Base-by-base conservation (phyloP, 1,140 invertebrate species). In the Drosophila carrolli region DNA sequence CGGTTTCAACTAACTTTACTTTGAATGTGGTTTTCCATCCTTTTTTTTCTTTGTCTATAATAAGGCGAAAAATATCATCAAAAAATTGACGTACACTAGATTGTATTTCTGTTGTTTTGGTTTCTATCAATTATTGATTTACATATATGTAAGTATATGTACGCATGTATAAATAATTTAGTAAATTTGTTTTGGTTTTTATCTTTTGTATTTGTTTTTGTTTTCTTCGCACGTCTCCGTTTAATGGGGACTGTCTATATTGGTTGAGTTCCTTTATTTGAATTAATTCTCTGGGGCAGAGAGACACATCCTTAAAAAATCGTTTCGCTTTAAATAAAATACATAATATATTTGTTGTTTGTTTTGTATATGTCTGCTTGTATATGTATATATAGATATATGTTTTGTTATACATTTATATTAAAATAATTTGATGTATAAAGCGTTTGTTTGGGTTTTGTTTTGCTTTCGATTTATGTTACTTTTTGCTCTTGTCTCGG, bases 11-110 rank as follows among this genome's bases (percentile, higher is more conserved):
- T 75, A 61, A 58, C 40, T 61, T 48, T 62, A 61, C 48, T 32
- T 62, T 43, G 0, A 35, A 71, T 47, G 35, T 53, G 41, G 27
- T 48, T 70, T 16, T 55, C 9, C 50, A 40, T 71, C 65, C 11
- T 23, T 35, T 51, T 55, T 59, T 66, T 53, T 75, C 66, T 80
- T 81, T 88, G 65, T 88, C 80, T 88, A 88, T 86, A 81, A 86
- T 86, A 88, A 88, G 83, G 83, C 83, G 83, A 88, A 88, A 88
- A 88, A 88, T 89, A 88, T 88, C 83, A 88, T 88, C 83, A 88
- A 88, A 89, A 85, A 89, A 89, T 88, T 88, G 83, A 88, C 83
- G 76, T 88, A 89, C 83, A 83, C 83, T 89, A 88, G 84, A 89
- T 83, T 89, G 84, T 83, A 83, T 82, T 80, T 80, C 47, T 74